Evolutionary conservation across 1,140 invertebrate species (phyloP).

Genomic region (Antheraea mylitta): DNA sequence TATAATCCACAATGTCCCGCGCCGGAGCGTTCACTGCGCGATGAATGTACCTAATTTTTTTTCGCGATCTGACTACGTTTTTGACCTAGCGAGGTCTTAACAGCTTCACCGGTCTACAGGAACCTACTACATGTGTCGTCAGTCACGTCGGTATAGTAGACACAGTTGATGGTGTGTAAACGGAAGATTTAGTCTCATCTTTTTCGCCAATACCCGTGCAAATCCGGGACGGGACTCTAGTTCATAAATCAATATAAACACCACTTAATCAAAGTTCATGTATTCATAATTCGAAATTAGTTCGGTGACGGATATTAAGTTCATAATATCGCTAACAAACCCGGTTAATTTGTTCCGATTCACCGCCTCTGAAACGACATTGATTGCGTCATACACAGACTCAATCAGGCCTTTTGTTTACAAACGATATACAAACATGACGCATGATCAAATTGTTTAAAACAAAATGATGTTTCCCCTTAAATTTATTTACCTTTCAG

Average conservation of each 20-base stretch:
- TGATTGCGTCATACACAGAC: slow-evolving; percentile 28
- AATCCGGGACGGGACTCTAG: no score
- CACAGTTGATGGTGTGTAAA: no score
- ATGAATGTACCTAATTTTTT: no score
- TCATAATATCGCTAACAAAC: slow-evolving; percentile 24
- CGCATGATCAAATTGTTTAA: slow-evolving; percentile 2
- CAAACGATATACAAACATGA: slow-evolving; percentile 11
- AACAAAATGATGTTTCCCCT: slow-evolving; percentile 1
- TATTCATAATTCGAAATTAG: slow-evolving; percentile 17
- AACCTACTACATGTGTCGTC: no score
- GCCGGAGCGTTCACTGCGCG: no score
- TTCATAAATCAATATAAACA: not conserved
- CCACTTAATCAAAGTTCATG: not conserved
- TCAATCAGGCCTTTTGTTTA: slow-evolving; percentile 26
- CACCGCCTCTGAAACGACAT: slow-evolving; percentile 24
- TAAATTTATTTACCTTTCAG: not conserved
- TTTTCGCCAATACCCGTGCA: no score
- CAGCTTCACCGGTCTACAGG: no score
- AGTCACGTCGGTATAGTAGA: no score
- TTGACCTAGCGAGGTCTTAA: no score
- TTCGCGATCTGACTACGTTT: no score
- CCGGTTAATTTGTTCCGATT: slow-evolving; percentile 31
- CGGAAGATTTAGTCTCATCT: no score
- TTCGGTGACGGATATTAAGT: slow-evolving; percentile 23
- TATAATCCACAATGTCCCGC: no score